Evolutionary conservation across 2,113 vertebrate genomes (phyloP).

Genomic region (Ardeotis arabs): DNA sequence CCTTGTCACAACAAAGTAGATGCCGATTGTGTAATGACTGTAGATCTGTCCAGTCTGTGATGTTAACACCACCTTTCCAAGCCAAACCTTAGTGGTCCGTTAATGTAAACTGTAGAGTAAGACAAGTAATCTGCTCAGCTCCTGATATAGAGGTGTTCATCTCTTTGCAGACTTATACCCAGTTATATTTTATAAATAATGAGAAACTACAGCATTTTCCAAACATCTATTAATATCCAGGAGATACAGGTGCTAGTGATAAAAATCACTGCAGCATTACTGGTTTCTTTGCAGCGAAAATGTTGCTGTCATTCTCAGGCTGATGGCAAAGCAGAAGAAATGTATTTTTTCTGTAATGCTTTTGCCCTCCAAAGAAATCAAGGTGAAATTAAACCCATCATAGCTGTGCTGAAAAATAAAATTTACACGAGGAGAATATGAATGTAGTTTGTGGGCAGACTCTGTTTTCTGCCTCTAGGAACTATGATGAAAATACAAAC

Average conservation of each 20-base stretch:
- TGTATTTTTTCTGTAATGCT: slow-evolving; percentile 43
- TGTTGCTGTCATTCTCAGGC: slow-evolving; percentile 37
- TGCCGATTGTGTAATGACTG: neutral
- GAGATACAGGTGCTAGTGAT: slow-evolving; percentile 42
- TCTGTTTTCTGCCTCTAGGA: slow-evolving; percentile 16
- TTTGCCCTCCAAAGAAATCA: slow-evolving; percentile 67
- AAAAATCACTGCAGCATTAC: slow-evolving; percentile 62
- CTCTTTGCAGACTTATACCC: neutral
- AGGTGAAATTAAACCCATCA: slow-evolving; percentile 60
- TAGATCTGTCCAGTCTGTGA: neutral
- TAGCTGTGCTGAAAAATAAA: slow-evolving; percentile 30
- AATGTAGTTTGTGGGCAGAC: neutral
- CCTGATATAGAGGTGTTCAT: neutral
- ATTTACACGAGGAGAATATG: slow-evolving; percentile 19
- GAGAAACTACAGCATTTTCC: slow-evolving; percentile 25
- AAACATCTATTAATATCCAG: slow-evolving; percentile 57
- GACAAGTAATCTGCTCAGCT: neutral
- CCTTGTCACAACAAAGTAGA: neutral
- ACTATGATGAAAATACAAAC: slow-evolving; percentile 7
- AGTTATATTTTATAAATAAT: slow-evolving; percentile 43
- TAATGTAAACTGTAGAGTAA: neutral
- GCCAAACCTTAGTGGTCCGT: neutral
- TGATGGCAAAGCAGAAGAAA: slow-evolving; percentile 26
- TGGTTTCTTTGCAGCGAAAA: neutral
- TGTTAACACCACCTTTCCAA: neutral